Base-by-base conservation (phyloP, 1,140 invertebrate genomes). In the Helicoverpa zea region DNA sequence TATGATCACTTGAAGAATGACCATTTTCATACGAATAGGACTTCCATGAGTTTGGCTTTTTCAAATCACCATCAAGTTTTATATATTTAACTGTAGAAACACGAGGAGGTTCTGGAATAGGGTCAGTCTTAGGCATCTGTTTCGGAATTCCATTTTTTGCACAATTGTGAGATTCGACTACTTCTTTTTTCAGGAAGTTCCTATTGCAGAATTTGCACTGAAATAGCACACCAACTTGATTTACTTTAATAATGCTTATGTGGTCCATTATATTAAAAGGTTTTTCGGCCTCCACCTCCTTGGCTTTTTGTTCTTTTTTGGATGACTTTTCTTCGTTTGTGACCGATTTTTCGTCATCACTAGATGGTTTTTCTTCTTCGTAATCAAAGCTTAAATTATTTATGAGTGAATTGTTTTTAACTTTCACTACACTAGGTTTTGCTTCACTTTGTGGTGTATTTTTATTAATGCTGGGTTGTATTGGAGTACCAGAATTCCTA, bases 181-280 rank as follows among this genome's bases (percentile, higher is more conserved):
- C 89, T 64, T 94, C 90, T 80, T 91, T 93, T 75, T 91, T 94
- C 2, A 95, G 77, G 75, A 95, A 95, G 79, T 95, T 95, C 83
- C 93, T 90, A 77, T 94, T 94, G 73, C 94, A 95, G 54, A 95
- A 79, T 76, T 92, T 92, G 81, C 94, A 95, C 80, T 94, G 92
- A 79, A 91, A 94, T 66, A 95, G 81, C 23, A 89, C 79, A 75
- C 94, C 94, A 11, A 94, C 92, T 43, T 91, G 90, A 85, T 91
- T 94, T 3, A 95, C 94, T 89, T 94, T 95, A 10, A 95, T 94
- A 82, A 87, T 94, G 75, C 87, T 91, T 12, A 95, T 87, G 82
- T 94, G 88, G 75, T 95, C 89, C 91, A 94, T 94, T 54, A 95
- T 95, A 77, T 94, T 84, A 83, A 94, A 94, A 52, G 88, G 83